These are phyloP conservation scores for Alloscopus bannaensis DNA, from an alignment of 2,888 invertebrate genomes.

Conservation along the genomic window DNA sequence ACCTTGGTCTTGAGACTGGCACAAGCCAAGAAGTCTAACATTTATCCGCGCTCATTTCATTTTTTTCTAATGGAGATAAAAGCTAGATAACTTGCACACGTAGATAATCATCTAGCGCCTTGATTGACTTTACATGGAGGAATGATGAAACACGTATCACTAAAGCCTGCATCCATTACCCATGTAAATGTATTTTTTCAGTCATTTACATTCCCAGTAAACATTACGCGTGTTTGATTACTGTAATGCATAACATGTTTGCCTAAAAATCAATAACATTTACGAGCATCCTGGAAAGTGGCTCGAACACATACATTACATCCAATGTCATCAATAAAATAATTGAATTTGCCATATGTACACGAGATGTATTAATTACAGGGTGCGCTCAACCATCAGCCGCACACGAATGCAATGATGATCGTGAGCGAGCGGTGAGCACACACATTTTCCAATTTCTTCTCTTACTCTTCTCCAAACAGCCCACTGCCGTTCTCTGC, in stretches of 20 bases:
- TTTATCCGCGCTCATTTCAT: neutral
- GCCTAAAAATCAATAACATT: too few species aligned
- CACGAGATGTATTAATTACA: constrained; percentile 36
- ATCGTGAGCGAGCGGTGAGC: neutral
- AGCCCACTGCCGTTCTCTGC: too few species aligned
- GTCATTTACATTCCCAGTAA: neutral
- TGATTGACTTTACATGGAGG: neutral
- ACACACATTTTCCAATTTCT: neutral
- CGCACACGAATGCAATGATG: constrained; percentile 38
- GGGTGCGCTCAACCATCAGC: constrained; percentile 23
- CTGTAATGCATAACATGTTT: neutral
- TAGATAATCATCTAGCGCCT: neutral
- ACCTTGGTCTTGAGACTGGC: constrained; percentile 8
- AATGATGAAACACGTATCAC: neutral
- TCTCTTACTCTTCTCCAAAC: neutral
- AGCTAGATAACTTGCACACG: neutral
- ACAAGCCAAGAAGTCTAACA: constrained; percentile 28
- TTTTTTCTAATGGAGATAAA: neutral
- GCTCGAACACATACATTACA: too few species aligned
- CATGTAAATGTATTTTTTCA: neutral
- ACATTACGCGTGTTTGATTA: neutral
- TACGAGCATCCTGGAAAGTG: too few species aligned
- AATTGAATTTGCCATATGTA: constrained; percentile 10
- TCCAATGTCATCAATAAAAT: constrained; percentile 1
- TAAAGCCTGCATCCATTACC: neutral